A percentile compares a stretch with the other conserved stretches of the same genome.
Conservation (phyloP, 1,140 invertebrate genomes). For the Phocides pigmalion region DNA sequence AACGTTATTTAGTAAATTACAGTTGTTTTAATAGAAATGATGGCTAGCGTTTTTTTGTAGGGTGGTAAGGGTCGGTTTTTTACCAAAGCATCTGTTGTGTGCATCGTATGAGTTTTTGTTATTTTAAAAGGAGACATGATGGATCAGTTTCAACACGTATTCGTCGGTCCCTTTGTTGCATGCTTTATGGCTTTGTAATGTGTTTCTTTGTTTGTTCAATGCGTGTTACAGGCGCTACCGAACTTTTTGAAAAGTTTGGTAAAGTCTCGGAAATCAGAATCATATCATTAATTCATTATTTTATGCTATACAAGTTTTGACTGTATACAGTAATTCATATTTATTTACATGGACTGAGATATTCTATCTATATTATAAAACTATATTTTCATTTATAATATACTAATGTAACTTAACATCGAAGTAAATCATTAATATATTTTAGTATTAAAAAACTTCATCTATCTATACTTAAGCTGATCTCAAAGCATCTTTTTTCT, state of each 20-base stretch:
- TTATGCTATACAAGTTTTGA: neutral
- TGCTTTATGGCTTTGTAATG: conserved; percentile 82
- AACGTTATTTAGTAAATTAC: conserved; percentile 71
- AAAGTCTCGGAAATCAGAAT: conserved; percentile 20
- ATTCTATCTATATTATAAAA: no score
- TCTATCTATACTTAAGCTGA: no score
- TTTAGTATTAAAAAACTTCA: no score
- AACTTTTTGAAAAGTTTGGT: conserved; percentile 53
- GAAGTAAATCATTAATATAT: no score
- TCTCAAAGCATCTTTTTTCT: no score
- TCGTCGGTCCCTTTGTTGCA: conserved; percentile 79
- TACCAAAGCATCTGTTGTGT: conserved; percentile 81
- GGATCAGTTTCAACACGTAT: conserved; percentile 83
- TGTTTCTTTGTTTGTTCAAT: conserved; percentile 82
- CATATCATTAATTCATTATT: neutral
- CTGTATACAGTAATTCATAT: no score
- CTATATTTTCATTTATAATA: no score
- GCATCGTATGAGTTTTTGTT: conserved; percentile 77
- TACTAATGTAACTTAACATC: no score
- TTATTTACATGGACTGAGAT: no score
- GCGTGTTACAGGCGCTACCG: conserved; percentile 69
- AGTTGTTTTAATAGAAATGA: conserved; percentile 75
- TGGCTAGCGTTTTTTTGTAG: conserved; percentile 59
- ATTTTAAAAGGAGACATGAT: conserved; percentile 83
- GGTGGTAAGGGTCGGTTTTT: conserved; percentile 71